phyloP scores from a whole-genome alignment of 1,140 invertebrate genomes.

The Macrocentrus cingulum region DNA sequence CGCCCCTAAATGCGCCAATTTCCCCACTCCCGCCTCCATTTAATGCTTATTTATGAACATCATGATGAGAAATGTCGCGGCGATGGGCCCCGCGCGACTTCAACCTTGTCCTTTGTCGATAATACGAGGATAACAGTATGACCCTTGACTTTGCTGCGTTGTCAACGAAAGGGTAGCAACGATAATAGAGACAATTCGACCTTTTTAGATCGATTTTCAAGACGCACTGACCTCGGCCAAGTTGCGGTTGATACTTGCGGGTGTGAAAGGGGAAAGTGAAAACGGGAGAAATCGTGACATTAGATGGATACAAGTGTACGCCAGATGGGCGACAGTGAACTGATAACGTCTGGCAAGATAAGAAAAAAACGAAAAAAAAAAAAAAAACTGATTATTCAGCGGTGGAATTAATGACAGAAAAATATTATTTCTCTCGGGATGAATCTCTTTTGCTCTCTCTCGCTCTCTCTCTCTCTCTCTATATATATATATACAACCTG shows the following conservation, averaged over 20 bases:
- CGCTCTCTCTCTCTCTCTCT: too few relatives aligned
- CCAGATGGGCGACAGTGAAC: not conserved
- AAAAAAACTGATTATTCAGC: too few relatives aligned
- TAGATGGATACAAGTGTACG: constrained; percentile 4
- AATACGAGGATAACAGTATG: too few relatives aligned
- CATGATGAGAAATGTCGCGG: too few relatives aligned
- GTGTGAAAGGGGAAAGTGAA: constrained; percentile 26
- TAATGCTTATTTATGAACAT: not conserved
- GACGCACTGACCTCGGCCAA: constrained; percentile 15
- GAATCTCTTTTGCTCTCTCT: too few relatives aligned
- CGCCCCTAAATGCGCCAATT: not conserved
- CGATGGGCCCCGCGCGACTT: not conserved
- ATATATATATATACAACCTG: constrained; percentile 15
- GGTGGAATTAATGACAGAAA: too few relatives aligned
- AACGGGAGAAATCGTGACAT: constrained; percentile 29
- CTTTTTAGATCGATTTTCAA: constrained; percentile 7
- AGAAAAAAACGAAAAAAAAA: too few relatives aligned
- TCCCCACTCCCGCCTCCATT: not conserved
- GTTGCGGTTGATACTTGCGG: not conserved
- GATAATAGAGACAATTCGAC: not conserved
- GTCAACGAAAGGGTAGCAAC: too few relatives aligned
- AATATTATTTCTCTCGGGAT: too few relatives aligned
- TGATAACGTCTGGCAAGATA: not conserved
- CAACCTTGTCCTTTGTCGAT: not conserved
- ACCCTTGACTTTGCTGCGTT: too few relatives aligned